Base-by-base conservation (phyloP, 2,113 vertebrate species). In the Psittacula cyanocephala region DNA sequence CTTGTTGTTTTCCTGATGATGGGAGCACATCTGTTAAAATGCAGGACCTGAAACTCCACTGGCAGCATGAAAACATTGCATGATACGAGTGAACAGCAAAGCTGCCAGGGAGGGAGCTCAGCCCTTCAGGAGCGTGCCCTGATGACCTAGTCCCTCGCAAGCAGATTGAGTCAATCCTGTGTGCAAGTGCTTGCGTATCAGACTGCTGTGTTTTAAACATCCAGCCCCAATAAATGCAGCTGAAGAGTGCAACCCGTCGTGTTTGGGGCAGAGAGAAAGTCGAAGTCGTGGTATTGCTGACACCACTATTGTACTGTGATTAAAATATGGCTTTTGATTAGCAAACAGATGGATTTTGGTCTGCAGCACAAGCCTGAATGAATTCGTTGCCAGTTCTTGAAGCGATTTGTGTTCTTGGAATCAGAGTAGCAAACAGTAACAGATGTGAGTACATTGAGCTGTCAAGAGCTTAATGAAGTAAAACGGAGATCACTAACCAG, bases 321-420 rank as follows among this genome's bases (percentile, higher is more conserved):
- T 97, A 78, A 96, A 94, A 95, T 97, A 95, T 44, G 97, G 96
- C 93, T 97, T 96, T 97, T 96, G 91, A 96, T 98, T 96, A 97
- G 97, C 89, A 97, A 97, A 96, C 97, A 98, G 97, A 98, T 97
- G 97, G 97, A 89, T 95, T 93, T 88, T 93, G 91, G 94, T 97
- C 94, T 95, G 93, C 93, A 95, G 95, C 91, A 60, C 35, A 59
- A 97, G 96, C 96, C 94, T 86, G 95, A 91, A 89, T 96, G 96
- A 95, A 95, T 96, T 83, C 82, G 86, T 96, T 97, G 95, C 93
- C 96, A 92, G 84, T 97, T 96, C 96, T 97, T 93, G 83, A 95
- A 97, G 95, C 88, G 93, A 83, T 96, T 97, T 97, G 79, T 93
- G 85, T 97, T 98, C 95, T 97, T 96, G 96, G 96, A 96, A 94